Conservation (phyloP, 2,888 invertebrate genomes). For the Parnassius smintheus region DNA sequence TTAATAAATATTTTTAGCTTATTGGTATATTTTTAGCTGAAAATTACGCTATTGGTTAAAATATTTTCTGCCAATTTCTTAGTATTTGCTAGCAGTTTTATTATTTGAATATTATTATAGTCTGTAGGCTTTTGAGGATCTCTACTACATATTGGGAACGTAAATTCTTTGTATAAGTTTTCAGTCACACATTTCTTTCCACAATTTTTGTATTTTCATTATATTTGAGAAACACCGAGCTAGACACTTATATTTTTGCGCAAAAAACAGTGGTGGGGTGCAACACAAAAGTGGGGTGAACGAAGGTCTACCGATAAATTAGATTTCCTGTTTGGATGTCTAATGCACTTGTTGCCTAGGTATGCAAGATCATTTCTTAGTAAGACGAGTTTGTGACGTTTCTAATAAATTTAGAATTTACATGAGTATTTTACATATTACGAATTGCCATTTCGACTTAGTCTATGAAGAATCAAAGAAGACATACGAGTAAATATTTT, state of each 20-base stretch:
- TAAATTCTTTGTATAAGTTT: too few species aligned
- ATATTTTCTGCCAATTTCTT: too few species aligned
- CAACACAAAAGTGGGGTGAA: slow-evolving; percentile 16
- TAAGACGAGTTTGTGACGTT: slow-evolving; percentile 1
- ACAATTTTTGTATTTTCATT: neutral
- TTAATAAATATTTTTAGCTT: too few species aligned
- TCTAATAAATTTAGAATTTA: slow-evolving; percentile 5
- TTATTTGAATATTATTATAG: too few species aligned
- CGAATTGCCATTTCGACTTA: neutral
- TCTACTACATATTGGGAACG: too few species aligned
- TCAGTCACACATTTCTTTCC: too few species aligned
- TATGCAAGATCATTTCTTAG: slow-evolving; percentile 8
- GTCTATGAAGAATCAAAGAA: too few species aligned
- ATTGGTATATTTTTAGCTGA: too few species aligned
- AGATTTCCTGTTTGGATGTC: slow-evolving; percentile 16
- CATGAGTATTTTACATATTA: neutral
- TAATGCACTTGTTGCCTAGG: slow-evolving; percentile 1
- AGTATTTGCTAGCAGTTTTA: too few species aligned
- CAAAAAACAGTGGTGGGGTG: neutral
- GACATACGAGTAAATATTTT: too few species aligned
- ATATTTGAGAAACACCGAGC: slow-evolving; percentile 10
- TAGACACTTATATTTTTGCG: slow-evolving; percentile 10
- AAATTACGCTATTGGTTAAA: too few species aligned
- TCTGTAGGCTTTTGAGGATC: too few species aligned
- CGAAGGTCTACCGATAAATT: slow-evolving; percentile 19